Percentiles rank a stretch among this genome's conserved stretches.
Conservation (phyloP, 2,888 invertebrate species). For the Zaprionus obscuricornis region DNA sequence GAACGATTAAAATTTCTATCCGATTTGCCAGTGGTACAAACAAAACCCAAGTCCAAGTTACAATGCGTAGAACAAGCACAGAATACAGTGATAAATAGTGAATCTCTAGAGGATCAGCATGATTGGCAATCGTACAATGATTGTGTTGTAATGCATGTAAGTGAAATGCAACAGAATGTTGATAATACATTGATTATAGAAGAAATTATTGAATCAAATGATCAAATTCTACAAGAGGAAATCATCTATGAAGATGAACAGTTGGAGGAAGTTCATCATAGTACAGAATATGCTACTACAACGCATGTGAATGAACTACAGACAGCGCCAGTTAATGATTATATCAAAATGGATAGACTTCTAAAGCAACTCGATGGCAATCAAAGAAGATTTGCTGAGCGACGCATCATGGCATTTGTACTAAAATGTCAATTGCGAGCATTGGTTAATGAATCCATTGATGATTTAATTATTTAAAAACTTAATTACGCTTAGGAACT, state of each 20-base stretch:
- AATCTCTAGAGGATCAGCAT: constrained; percentile 7
- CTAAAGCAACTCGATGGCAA: constrained; percentile 53
- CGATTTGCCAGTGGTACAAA: constrained; percentile 20
- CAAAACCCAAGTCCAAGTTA: constrained; percentile 16
- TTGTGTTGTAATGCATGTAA: constrained; percentile 38
- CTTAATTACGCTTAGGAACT: constrained; percentile 16
- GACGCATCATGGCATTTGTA: constrained; percentile 68
- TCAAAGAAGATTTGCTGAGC: constrained; percentile 54
- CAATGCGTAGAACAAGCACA: neutral
- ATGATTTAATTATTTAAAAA: constrained; percentile 63
- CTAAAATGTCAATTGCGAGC: constrained; percentile 77
- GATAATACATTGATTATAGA: constrained; percentile 58
- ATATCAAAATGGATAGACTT: constrained; percentile 53
- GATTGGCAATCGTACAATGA: constrained; percentile 43
- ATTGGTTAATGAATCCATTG: constrained; percentile 58
- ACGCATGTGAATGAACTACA: neutral
- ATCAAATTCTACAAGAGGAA: constrained; percentile 61
- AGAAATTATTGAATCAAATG: constrained; percentile 54
- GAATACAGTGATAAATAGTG: neutral
- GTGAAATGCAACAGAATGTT: constrained; percentile 17
- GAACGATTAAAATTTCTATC: constrained; percentile 66
- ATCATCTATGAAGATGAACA: constrained; percentile 51
- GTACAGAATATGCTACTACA: neutral
- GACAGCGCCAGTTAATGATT: constrained; percentile 33
- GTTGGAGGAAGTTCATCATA: neutral